Conservation (phyloP, 1,140 invertebrate species). For the Temnothorax nylanderi region DNA sequence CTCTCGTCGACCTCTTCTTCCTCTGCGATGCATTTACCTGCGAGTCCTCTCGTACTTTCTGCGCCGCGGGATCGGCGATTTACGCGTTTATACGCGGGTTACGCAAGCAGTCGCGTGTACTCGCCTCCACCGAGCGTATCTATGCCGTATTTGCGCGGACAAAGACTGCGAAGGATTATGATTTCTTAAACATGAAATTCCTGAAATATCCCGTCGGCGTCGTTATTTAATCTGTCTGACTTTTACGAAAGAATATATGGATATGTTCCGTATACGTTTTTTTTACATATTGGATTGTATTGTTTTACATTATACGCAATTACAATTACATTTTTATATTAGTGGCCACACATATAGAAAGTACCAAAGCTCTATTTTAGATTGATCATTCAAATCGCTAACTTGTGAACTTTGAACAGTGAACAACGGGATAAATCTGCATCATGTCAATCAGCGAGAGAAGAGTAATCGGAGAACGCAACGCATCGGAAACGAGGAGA, state of each 20-base stretch:
- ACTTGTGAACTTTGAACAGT: neutral
- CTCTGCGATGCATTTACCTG: neutral
- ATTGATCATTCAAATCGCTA: neutral
- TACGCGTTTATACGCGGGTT: constrained; percentile 52
- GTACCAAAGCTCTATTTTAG: neutral
- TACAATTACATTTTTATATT: neutral
- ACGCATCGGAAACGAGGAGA: constrained; percentile 10
- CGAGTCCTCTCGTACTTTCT: constrained; percentile 12
- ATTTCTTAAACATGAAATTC: neutral
- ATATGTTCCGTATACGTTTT: neutral
- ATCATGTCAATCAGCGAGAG: constrained; percentile 28
- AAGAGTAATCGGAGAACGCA: neutral
- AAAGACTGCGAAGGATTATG: neutral
- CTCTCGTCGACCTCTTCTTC: neutral
- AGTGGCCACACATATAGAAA: neutral
- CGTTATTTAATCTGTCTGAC: neutral
- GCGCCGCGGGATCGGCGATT: constrained; percentile 32
- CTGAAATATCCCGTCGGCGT: too few species aligned
- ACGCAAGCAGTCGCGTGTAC: constrained; percentile 39
- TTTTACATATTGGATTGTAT: neutral
- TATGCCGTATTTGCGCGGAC: neutral
- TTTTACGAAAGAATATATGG: neutral
- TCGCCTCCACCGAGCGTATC: neutral
- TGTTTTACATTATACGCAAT: neutral
- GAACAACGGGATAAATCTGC: constrained; percentile 15